Percentiles rank a stretch among this genome's conserved stretches.
Evolutionary conservation across 1,140 invertebrate genomes (phyloP).

Genomic region (Drosophila burlai): DNA sequence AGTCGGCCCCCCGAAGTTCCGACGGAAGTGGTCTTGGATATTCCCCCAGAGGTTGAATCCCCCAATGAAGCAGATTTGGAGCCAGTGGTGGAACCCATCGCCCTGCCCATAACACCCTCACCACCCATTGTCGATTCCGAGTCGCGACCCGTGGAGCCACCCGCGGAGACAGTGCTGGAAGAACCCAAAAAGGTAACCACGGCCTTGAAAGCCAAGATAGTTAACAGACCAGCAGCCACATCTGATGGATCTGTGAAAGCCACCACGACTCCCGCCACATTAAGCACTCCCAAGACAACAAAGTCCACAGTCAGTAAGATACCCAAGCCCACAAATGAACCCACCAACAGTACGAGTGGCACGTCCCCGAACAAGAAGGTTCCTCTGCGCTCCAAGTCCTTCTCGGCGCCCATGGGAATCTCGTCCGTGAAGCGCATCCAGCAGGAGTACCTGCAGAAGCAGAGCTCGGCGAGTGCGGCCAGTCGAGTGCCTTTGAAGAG

Average conservation of each 20-base stretch:
- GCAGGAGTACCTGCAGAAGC: constrained; percentile 86
- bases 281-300: constrained; percentile 34
- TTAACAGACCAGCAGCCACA: constrained; percentile 14
- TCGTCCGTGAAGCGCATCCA: constrained; percentile 86
- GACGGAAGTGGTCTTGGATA: not conserved
- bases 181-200: constrained; percentile 71
- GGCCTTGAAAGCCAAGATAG: constrained; percentile 30
- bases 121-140: constrained; percentile 80
- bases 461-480: constrained; percentile 54
- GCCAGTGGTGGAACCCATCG: constrained; percentile 13
- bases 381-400: constrained; percentile 76
- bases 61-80: constrained; percentile 3
- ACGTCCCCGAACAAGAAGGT: constrained; percentile 55
- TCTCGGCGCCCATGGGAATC: constrained; percentile 77
- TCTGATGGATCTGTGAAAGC: constrained; percentile 15
- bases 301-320: constrained; percentile 72
- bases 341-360: constrained; percentile 28
- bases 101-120: constrained; percentile 50
- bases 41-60: not conserved
- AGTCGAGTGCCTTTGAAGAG: constrained; percentile 66
- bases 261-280: constrained; percentile 17
- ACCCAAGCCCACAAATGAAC: constrained; percentile 78
- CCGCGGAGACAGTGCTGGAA: constrained; percentile 60
- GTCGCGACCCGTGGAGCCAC: constrained; percentile 86
- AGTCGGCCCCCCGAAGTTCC: constrained; percentile 72